Conservation (phyloP, 2,888 invertebrate species). For the Galeruca laticollis region DNA sequence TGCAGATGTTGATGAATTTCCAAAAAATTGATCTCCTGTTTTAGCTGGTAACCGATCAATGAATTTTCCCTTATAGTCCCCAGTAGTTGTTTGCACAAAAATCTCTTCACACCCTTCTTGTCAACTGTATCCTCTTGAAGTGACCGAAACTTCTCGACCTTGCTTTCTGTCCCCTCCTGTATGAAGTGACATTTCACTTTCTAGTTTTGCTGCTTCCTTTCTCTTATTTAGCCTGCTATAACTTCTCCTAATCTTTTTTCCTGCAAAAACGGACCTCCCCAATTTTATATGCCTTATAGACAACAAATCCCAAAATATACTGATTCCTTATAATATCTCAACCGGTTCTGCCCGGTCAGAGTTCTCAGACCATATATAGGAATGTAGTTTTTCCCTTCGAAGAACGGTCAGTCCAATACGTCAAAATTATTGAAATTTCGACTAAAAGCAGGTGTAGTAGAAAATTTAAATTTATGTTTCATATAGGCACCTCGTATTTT, state of each 20-base stretch:
- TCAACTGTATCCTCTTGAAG: background rate
- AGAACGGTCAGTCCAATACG: too few relatives aligned
- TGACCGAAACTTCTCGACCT: slow-evolving; percentile 25
- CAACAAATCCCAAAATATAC: too few relatives aligned
- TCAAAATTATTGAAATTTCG: too few relatives aligned
- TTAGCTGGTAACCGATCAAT: background rate
- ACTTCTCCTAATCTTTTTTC: background rate
- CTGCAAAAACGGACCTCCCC: slow-evolving; percentile 26
- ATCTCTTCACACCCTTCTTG: background rate
- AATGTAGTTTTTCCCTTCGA: too few relatives aligned
- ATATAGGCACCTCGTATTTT: too few relatives aligned
- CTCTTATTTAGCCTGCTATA: background rate
- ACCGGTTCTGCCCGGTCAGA: too few relatives aligned
- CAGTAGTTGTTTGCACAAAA: background rate
- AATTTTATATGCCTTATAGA: slow-evolving; percentile 16
- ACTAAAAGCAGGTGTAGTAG: too few relatives aligned
- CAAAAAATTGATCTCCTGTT: too few relatives aligned
- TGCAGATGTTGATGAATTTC: too few relatives aligned
- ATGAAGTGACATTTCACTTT: too few relatives aligned
- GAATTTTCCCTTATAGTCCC: background rate
- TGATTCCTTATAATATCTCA: slow-evolving; percentile 18
- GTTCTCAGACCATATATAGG: too few relatives aligned
- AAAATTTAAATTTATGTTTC: too few relatives aligned
- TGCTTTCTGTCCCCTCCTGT: slow-evolving; percentile 3
- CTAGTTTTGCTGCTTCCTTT: background rate